phyloP scores from a whole-genome alignment of 2,113 vertebrate genomes.

The Pelobates fuscus region DNA sequence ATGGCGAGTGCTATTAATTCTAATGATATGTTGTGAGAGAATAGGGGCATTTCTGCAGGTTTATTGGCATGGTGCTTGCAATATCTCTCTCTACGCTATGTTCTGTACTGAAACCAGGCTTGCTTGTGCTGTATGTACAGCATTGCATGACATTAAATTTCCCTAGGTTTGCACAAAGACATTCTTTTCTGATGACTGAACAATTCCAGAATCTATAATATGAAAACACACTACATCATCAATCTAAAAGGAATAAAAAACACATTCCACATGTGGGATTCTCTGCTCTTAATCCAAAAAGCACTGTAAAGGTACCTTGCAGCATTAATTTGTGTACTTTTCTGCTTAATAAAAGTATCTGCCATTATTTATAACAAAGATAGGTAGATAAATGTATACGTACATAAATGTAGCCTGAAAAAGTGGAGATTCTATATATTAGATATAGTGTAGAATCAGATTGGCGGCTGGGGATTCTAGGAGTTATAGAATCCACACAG shows the following conservation, averaged over 20 bases:
- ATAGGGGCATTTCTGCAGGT: constrained; percentile 27
- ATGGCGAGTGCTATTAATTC: constrained; percentile 36
- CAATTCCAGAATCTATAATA: constrained; percentile 47
- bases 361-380: too few relatives aligned
- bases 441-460: too few relatives aligned
- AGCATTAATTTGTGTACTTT: neutral
- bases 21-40: constrained; percentile 36
- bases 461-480: too few relatives aligned
- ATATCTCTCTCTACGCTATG: neutral
- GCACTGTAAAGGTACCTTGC: neutral
- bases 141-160: constrained; percentile 14
- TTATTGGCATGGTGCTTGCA: neutral
- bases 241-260: constrained; percentile 37
- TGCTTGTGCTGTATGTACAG: neutral
- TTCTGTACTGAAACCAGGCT: too few relatives aligned
- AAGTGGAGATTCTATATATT: too few relatives aligned
- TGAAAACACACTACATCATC: constrained; percentile 50
- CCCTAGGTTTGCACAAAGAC: constrained; percentile 37
- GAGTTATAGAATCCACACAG: too few relatives aligned
- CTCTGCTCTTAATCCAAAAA: constrained; percentile 4
- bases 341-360: neutral
- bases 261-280: constrained; percentile 43
- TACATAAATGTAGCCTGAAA: too few relatives aligned
- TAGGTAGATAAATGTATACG: too few relatives aligned
- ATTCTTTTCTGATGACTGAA: constrained; percentile 46